A percentile compares a stretch with the other conserved stretches of the same genome.
These are phyloP conservation scores for Triplophysa bombifrons DNA, from an alignment of 2,797 vertebrate genomes.

Conservation along the genomic window DNA sequence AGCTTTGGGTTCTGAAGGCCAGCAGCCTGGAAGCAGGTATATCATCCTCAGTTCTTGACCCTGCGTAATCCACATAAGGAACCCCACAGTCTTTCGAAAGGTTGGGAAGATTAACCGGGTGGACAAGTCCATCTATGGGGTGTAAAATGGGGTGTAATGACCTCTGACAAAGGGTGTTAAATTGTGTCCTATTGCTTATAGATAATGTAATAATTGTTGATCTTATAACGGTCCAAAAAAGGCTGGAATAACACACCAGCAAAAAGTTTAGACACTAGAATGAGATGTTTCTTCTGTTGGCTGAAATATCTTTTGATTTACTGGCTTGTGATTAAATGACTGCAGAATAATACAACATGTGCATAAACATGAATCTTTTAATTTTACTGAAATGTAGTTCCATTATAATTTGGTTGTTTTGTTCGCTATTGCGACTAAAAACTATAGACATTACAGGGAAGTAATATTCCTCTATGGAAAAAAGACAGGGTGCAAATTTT, in stretches of 20 bases:
- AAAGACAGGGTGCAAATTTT: too few relatives aligned
- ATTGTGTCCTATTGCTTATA: constrained; percentile 62
- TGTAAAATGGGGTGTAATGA: constrained; percentile 58
- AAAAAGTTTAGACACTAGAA: too few relatives aligned
- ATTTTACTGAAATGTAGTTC: too few relatives aligned
- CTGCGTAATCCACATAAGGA: constrained; percentile 76
- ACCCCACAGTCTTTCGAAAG: constrained; percentile 71
- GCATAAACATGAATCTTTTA: too few relatives aligned
- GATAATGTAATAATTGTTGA: constrained; percentile 44
- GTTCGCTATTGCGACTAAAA: too few relatives aligned
- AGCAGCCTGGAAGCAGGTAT: constrained; percentile 55
- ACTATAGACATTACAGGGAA: too few relatives aligned
- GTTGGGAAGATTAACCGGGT: constrained; percentile 65
- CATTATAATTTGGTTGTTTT: too few relatives aligned
- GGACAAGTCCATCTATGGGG: constrained; percentile 69
- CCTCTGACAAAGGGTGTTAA: constrained; percentile 74
- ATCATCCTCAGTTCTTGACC: constrained; percentile 75
- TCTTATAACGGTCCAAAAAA: constrained; percentile 7
- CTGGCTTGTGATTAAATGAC: too few relatives aligned
- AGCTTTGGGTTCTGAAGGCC: constrained; percentile 30
- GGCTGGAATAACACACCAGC: constrained; percentile 1
- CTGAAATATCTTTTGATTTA: too few relatives aligned
- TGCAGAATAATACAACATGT: too few relatives aligned
- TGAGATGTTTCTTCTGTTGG: not conserved
- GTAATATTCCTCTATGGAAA: too few relatives aligned